phyloP scores from a whole-genome alignment of 2,113 vertebrate genomes.

The Uria aalge region DNA sequence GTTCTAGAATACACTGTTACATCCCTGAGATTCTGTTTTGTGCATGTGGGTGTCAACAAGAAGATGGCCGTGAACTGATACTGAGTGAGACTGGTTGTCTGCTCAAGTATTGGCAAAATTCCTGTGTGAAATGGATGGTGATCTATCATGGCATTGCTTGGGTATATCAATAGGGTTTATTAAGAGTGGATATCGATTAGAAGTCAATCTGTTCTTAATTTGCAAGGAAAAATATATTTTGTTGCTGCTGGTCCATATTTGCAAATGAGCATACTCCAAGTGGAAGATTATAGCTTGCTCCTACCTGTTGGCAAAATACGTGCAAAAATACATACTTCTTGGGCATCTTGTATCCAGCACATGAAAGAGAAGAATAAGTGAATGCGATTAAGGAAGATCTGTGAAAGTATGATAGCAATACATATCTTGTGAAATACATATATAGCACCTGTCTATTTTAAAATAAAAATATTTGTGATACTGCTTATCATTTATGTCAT shows the following conservation, averaged over 20 bases:
- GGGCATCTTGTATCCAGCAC: neutral
- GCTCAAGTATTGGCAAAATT: neutral
- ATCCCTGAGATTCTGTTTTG: neutral
- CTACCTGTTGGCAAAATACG: neutral
- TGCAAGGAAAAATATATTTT: neutral
- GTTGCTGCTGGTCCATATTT: neutral
- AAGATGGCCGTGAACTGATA: neutral
- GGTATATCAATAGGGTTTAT: neutral
- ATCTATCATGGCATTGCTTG: neutral
- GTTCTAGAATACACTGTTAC: neutral
- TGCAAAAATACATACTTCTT: neutral
- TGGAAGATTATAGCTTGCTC: neutral
- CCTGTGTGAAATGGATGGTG: neutral
- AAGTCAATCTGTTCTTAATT: neutral
- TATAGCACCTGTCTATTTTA: neutral
- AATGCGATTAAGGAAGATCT: neutral
- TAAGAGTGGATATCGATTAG: neutral
- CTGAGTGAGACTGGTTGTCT: neutral
- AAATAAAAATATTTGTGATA: neutral
- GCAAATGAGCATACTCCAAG: neutral
- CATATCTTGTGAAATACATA: neutral
- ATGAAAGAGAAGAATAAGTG: neutral
- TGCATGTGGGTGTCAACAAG: neutral
- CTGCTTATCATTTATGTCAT: neutral
- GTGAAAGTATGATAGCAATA: neutral